Conservation (phyloP, 37 sponge, comb jelly and placozoan species). For the Aplysina aerophoba region DNA sequence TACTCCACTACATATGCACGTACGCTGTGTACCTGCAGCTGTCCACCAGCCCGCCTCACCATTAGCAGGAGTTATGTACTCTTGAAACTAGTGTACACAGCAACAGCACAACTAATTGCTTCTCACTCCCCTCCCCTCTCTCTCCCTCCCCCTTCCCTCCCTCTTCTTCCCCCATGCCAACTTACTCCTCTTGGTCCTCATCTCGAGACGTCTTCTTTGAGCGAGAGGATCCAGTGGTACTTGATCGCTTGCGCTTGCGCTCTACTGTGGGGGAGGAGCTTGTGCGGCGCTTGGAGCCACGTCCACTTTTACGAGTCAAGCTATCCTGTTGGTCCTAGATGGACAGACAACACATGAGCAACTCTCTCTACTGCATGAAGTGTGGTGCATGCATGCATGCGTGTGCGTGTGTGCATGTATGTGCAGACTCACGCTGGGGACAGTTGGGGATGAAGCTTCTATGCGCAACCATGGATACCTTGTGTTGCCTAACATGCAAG, state of each 20-base stretch:
- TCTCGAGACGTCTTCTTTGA: conserved; percentile 1
- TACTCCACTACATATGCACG: too few species aligned
- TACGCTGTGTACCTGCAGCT: too few species aligned
- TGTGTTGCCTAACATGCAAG: neutral
- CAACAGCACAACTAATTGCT: too few species aligned
- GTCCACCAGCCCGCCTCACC: too few species aligned
- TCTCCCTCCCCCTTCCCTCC: conserved; percentile 2
- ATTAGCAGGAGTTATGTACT: too few species aligned
- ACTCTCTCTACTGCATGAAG: neutral
- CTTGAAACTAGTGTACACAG: too few species aligned
- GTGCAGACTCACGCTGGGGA: too few species aligned
- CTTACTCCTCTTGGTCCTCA: conserved; percentile 26
- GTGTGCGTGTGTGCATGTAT: neutral
- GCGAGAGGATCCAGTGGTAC: neutral
- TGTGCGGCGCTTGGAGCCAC: conserved; percentile 33
- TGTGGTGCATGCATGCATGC: neutral
- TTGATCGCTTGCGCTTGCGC: conserved; percentile 1
- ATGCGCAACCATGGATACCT: neutral
- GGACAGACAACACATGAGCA: neutral
- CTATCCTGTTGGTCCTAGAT: neutral
- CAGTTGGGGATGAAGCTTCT: neutral
- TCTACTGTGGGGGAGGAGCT: conserved; percentile 46
- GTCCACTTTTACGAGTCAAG: neutral
- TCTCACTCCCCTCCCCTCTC: conserved; percentile 33
- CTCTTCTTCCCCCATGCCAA: neutral